Base-by-base conservation (phyloP, 2,797 vertebrate genomes). In the Trematocara caparti region DNA sequence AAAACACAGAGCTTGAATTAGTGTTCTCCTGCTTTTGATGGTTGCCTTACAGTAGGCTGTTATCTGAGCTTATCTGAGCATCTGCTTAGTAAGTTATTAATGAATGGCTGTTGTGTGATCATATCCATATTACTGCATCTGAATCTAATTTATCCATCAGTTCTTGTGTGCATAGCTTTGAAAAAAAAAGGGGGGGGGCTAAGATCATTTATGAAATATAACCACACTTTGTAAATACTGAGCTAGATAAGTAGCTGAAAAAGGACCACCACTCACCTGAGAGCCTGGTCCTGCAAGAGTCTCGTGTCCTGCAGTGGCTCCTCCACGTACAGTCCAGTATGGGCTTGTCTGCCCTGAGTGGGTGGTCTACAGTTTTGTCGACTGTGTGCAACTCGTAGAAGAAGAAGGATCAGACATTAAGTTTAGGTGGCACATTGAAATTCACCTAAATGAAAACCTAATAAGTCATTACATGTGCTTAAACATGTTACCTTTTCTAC, bases 401-500 rank as follows among this genome's bases (percentile, higher is more conserved):
- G 30, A 82, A 47, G 59, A 21, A 80, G 1, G 15, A 69, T 30
- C 64, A 27, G 24, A 71, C 21, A 71, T 69, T 69, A 47, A 12
- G 40, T 47, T 69, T 30, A 71, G 21, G 40, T 71, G 21, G 38
- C 38, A 43, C 24, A 71, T n/a, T 47, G 24, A 71, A 45, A 47
- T 17, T 47, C 14, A n/a, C 14, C 15, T 8, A 71, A 71, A 71
- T 47, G 9, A 71, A 71, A 71, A 47, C 24, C 14, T 45, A 15
- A 17, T 45, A 15, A 30, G 24, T 47, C 15, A 47, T 47, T 71
- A 30, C 6, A 27, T 71, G 40, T 71, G 13, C 40, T 30, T 30
- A 45, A 71, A 27, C 19, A 59, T 49, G 88, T 92, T 91, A 96
- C 96, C 95, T 96, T 94, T 96, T 81, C 86, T 90, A 62, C 80